Evolutionary conservation across 2,113 vertebrate genomes (phyloP).

Genomic region (Pseudorhombus dupliciocellatus): DNA sequence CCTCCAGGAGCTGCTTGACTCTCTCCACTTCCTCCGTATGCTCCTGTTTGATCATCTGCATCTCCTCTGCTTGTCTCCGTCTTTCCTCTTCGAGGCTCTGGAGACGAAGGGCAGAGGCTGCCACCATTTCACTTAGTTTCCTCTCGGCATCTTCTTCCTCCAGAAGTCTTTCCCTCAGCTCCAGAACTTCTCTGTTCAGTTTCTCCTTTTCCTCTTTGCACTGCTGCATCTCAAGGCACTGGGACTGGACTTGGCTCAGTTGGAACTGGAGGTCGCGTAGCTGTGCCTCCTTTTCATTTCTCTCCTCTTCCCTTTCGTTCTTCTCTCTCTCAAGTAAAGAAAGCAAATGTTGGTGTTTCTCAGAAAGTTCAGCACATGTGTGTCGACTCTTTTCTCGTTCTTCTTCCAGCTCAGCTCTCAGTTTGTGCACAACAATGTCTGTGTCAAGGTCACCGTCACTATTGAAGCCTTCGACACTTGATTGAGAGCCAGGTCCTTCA

Average conservation of each 20-base stretch:
- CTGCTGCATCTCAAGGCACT: constrained; percentile 72
- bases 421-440: constrained; percentile 56
- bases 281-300: constrained; percentile 65
- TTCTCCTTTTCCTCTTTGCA: constrained; percentile 81
- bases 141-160: constrained; percentile 66
- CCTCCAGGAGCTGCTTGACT: constrained; percentile 63
- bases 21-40: constrained; percentile 59
- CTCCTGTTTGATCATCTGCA: constrained; percentile 60
- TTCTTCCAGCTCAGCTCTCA: constrained; percentile 75
- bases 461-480: constrained; percentile 50
- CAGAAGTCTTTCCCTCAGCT: constrained; percentile 71
- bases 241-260: constrained; percentile 72
- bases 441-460: constrained; percentile 17
- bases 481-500: not conserved
- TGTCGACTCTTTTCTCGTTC: constrained; percentile 58
- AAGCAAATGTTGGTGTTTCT: constrained; percentile 62
- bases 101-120: constrained; percentile 58
- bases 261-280: constrained; percentile 71
- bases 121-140: constrained; percentile 67
- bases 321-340: constrained; percentile 76
- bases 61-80: constrained; percentile 54
- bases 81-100: constrained; percentile 61
- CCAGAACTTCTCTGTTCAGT: constrained; percentile 78
- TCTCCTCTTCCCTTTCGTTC: constrained; percentile 70
- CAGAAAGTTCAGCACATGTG: constrained; percentile 62